These are phyloP conservation scores for Petaurus breviceps DNA, from an alignment of 2,113 vertebrate genomes.

Conservation along the genomic window DNA sequence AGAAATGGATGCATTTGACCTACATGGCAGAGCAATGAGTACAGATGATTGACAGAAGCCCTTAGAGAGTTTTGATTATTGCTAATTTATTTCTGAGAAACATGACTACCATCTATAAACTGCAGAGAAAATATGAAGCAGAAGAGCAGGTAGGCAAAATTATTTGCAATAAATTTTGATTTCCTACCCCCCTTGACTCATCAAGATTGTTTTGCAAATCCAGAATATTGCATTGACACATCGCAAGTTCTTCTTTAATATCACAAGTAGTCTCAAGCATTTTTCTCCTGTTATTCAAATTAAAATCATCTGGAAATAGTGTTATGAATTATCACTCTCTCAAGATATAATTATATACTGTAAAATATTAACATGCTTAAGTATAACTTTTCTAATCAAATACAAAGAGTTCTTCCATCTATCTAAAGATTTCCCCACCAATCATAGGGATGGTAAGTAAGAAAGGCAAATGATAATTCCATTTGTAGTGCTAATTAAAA, in stretches of 20 bases:
- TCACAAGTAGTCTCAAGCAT: constrained; percentile 59
- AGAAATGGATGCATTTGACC: not conserved
- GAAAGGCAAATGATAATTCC: constrained; percentile 24
- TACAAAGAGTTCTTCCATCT: constrained; percentile 9
- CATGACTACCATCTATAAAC: not conserved
- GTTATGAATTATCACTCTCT: constrained; percentile 48
- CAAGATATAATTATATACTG: constrained; percentile 60
- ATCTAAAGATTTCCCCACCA: constrained; percentile 36
- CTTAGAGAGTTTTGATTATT: constrained; percentile 32
- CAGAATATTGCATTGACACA: constrained; percentile 57
- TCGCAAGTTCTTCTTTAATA: constrained; percentile 50
- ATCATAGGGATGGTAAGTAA: not conserved
- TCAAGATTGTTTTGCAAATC: constrained; percentile 68
- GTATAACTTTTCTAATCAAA: constrained; percentile 68
- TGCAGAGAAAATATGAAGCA: constrained; percentile 66
- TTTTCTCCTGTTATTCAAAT: constrained; percentile 47
- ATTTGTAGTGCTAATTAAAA: constrained; percentile 45
- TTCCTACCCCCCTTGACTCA: constrained; percentile 69
- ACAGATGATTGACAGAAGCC: constrained; percentile 57
- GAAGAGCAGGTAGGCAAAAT: constrained; percentile 64
- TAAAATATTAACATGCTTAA: constrained; percentile 66
- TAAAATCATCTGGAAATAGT: constrained; percentile 53
- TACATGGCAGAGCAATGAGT: constrained; percentile 26
- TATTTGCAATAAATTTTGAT: constrained; percentile 62
- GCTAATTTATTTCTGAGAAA: constrained; percentile 63